Base-by-base conservation (phyloP, 2,113 vertebrate species). In the Calidris pygmaea region DNA sequence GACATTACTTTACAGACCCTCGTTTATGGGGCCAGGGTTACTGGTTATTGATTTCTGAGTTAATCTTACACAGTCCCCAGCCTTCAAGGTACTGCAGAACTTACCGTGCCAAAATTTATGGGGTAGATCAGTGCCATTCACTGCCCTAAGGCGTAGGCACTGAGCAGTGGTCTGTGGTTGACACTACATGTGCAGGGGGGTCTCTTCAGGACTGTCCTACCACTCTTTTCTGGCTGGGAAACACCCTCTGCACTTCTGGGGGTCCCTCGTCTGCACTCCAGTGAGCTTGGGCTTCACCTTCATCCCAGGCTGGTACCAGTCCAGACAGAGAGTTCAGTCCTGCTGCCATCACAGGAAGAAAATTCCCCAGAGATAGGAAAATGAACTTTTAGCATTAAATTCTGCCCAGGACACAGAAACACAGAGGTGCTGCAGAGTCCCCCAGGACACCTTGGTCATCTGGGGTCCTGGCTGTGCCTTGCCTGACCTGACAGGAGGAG, bases 1-100 rank as follows among this genome's bases (percentile, higher is more conserved):
- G 47, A 41, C 12, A 4, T 52, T 5, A 2, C 0, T 0, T 53
- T 63, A 39, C n/a, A 76, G 87, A n/a, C 14, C 24, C 16, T 66
- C 52, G n/a, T 14, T 82, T 82, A 41, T 14, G 29, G 47, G n/a
- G 21, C 12, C 26, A 22, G 47, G 20, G 4, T 35, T 62, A 37
- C 17, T n/a, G 35, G 41, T 55, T 55, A 14, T 45, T 50, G 24
- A 60, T 76, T 72, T 76, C n/a, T 34, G 52, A 73, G 56, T 48
- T 48, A 62, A 39, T 66, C 35, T 74, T 18, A 35, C 7, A 62
- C 30, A 48, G 17, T 47, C 35, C 21, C 47, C 56, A 71, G 30
- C 21, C 60, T 76, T 65, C 53, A 4, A 29, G 48, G 45, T 47
- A 14, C 74, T 81, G 34, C 15, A 35, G 67, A 88, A 60, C 5